Percentiles rank a stretch among this genome's conserved stretches.
These are phyloP conservation scores for Stenchaetothrips biformis DNA, from an alignment of 2,888 invertebrate species.

Conservation along the genomic window DNA sequence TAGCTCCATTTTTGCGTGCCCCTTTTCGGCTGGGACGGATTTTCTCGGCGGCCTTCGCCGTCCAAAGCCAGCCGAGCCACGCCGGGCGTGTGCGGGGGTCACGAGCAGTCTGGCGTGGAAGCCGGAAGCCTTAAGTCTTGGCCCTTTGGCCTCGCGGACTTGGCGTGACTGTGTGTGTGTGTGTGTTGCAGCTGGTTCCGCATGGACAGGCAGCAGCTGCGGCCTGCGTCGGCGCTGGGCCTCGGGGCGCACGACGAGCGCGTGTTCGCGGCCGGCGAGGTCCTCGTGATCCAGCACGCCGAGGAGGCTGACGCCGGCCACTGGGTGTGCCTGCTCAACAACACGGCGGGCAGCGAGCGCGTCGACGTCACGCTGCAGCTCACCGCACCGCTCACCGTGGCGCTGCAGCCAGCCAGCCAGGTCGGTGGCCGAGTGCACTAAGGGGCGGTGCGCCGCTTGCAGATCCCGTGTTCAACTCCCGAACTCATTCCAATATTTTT, in stretches of 20 bases:
- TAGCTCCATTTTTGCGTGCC: too few relatives aligned
- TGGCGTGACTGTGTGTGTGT: neutral
- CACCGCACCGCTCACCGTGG: conserved; percentile 32
- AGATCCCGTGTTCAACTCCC: too few relatives aligned
- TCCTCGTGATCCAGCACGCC: conserved; percentile 40
- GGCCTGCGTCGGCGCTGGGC: conserved; percentile 28
- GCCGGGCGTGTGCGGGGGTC: neutral
- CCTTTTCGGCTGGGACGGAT: conserved; percentile 23
- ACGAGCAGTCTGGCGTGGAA: neutral
- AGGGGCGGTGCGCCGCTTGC: too few relatives aligned
- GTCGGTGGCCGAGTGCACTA: conserved; percentile 33
- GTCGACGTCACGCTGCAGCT: conserved; percentile 43
- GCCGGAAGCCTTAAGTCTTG: neutral
- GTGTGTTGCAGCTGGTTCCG: conserved; percentile 33
- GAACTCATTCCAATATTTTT: neutral
- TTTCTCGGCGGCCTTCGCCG: neutral
- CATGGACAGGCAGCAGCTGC: conserved; percentile 36
- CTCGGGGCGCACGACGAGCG: conserved; percentile 32
- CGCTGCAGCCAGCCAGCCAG: conserved; percentile 42
- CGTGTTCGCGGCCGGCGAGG: conserved; percentile 41
- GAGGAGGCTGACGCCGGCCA: conserved; percentile 38
- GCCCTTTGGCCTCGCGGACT: neutral
- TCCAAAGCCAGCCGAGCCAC: too few relatives aligned
- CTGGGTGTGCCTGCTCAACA: conserved; percentile 39
- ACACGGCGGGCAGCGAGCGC: conserved; percentile 36